Conservation (phyloP, 1,140 invertebrate species). For the Oreohelix idahoensis region DNA sequence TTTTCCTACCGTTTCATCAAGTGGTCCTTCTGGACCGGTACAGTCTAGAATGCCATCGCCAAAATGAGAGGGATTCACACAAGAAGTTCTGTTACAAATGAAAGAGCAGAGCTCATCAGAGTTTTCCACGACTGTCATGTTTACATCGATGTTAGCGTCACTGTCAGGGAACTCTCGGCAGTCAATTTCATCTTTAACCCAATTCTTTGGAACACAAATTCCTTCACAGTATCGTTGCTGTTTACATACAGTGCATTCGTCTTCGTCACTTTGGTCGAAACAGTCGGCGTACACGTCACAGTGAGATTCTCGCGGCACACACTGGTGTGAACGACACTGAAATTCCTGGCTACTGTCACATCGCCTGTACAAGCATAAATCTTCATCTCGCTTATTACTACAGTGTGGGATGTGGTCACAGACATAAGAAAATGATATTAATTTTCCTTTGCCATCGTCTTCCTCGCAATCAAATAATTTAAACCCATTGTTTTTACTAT, state of each 20-base stretch:
- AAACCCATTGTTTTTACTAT: background rate
- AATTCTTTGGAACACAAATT: background rate
- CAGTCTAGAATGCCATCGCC: background rate
- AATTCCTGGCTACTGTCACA: background rate
- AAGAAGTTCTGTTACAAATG: constrained; percentile 13
- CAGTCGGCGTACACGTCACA: constrained; percentile 20
- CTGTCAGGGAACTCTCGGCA: background rate
- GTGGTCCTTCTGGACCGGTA: constrained; percentile 9
- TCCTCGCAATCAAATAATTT: background rate
- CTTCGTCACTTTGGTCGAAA: constrained; percentile 6
- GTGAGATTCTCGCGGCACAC: background rate
- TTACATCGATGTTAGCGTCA: background rate
- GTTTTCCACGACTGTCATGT: background rate
- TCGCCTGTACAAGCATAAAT: background rate
- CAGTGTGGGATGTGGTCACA: background rate
- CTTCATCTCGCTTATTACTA: background rate
- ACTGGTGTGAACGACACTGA: background rate
- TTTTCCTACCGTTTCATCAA: constrained; percentile 3
- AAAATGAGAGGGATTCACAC: background rate
- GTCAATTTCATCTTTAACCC: background rate
- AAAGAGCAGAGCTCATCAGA: background rate
- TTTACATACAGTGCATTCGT: background rate
- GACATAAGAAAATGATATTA: background rate
- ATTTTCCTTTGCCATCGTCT: background rate
- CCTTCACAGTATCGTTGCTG: background rate